These are phyloP conservation scores for Rutpela maculata DNA, from an alignment of 2,888 invertebrate species.

Conservation along the genomic window DNA sequence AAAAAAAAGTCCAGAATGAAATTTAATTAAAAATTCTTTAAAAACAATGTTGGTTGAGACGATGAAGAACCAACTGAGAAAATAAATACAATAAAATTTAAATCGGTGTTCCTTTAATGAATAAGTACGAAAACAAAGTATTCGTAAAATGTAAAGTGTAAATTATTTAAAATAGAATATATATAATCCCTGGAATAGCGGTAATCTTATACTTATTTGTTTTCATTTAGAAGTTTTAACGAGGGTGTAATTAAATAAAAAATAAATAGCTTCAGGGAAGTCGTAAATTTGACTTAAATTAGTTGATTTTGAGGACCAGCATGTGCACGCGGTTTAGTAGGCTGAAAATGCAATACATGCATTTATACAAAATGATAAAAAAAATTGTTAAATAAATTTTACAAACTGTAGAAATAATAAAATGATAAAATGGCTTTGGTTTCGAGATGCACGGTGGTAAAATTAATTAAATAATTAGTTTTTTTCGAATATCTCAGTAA, in stretches of 20 bases:
- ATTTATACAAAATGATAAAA: too few species aligned
- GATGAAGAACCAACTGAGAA: conserved; percentile 17
- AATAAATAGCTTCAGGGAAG: conserved; percentile 11
- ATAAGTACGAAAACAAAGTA: conserved; percentile 28
- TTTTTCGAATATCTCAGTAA: too few species aligned
- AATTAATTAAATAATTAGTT: too few species aligned
- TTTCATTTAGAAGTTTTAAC: conserved; percentile 36
- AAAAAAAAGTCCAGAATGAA: background rate
- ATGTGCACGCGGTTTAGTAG: background rate
- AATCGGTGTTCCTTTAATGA: conserved; percentile 20
- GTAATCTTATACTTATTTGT: conserved; percentile 35
- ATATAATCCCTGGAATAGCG: conserved; percentile 30
- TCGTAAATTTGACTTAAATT: conserved; percentile 21
- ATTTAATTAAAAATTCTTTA: conserved; percentile 28
- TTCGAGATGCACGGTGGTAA: too few species aligned
- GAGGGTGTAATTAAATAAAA: conserved; percentile 33
- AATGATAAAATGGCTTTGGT: too few species aligned
- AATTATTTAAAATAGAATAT: conserved; percentile 34
- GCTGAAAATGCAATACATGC: too few species aligned
- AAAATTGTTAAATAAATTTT: too few species aligned
- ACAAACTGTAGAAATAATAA: too few species aligned
- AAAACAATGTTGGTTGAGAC: background rate
- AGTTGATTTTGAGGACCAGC: background rate
- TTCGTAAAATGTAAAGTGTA: conserved; percentile 30
- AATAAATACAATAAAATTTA: conserved; percentile 31